phyloP scores from a whole-genome alignment of 2,888 invertebrate genomes.

The Ctena decussata region DNA sequence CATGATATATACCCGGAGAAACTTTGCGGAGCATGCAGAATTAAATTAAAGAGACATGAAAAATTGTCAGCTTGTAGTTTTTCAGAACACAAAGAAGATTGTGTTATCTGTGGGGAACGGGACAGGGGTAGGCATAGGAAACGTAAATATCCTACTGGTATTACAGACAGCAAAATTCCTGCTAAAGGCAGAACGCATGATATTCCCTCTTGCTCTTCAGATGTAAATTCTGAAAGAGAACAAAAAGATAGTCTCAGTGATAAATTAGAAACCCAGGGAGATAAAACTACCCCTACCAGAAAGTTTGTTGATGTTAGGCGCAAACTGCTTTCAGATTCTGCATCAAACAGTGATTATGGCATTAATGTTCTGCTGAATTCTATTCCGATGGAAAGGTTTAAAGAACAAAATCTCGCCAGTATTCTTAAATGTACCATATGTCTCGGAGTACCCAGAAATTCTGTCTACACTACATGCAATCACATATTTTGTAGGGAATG shows the following conservation, averaged over 20 bases:
- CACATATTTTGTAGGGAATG: slow-evolving; percentile 16
- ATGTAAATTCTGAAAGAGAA: too few species aligned
- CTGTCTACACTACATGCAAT: slow-evolving; percentile 13
- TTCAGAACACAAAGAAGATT: background rate
- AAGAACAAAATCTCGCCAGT: slow-evolving; percentile 18
- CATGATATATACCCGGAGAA: background rate
- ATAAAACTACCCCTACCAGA: background rate
- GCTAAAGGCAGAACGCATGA: background rate
- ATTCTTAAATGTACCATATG: slow-evolving; percentile 24
- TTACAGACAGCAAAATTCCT: background rate
- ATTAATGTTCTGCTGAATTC: background rate
- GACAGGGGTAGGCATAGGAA: too few species aligned
- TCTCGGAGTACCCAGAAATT: background rate
- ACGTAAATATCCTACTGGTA: background rate
- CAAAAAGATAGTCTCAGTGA: too few species aligned
- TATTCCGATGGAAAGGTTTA: background rate
- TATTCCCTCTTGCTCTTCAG: too few species aligned
- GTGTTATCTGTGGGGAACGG: background rate
- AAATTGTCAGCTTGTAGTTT: too few species aligned
- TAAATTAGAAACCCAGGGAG: too few species aligned
- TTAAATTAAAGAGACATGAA: slow-evolving; percentile 1
- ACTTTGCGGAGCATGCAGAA: slow-evolving; percentile 8
- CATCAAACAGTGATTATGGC: background rate
- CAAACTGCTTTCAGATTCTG: background rate
- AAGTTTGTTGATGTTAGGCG: background rate